Conservation (phyloP, 2,797 vertebrate genomes). For the Chloroceryle amazona region DNA sequence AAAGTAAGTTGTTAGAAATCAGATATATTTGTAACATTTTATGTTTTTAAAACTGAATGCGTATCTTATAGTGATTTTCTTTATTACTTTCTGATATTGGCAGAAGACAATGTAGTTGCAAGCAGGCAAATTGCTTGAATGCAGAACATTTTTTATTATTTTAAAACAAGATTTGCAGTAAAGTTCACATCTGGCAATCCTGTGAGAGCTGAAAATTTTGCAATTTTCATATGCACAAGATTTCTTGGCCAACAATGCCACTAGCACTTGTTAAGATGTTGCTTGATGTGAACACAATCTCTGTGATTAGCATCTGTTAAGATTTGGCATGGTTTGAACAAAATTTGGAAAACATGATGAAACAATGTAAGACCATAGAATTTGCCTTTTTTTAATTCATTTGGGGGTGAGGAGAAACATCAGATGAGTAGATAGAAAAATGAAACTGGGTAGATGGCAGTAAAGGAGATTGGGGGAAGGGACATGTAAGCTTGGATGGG, state of each 20-base stretch:
- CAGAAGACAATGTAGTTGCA: neutral
- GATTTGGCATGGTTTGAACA: too few relatives aligned
- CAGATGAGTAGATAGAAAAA: too few relatives aligned
- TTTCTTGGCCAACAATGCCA: neutral
- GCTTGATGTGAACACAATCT: neutral
- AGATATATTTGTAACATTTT: neutral
- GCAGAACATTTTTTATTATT: neutral
- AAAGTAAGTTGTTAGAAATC: conserved; percentile 86
- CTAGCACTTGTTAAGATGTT: neutral
- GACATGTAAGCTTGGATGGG: too few relatives aligned
- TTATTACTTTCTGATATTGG: neutral
- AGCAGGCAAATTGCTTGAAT: neutral
- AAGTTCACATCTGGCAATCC: neutral
- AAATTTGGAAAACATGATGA: neutral
- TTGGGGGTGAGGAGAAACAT: neutral
- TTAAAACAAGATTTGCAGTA: neutral
- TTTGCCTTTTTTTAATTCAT: neutral
- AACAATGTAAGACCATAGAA: neutral
- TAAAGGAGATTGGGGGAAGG: too few relatives aligned
- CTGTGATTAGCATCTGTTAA: too few relatives aligned
- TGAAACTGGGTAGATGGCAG: too few relatives aligned
- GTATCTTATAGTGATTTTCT: neutral
- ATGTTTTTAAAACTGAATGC: neutral
- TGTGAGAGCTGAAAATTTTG: neutral
- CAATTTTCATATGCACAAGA: neutral